phyloP scores from a whole-genome alignment of 2,888 invertebrate species.

The Pteria penguin region DNA sequence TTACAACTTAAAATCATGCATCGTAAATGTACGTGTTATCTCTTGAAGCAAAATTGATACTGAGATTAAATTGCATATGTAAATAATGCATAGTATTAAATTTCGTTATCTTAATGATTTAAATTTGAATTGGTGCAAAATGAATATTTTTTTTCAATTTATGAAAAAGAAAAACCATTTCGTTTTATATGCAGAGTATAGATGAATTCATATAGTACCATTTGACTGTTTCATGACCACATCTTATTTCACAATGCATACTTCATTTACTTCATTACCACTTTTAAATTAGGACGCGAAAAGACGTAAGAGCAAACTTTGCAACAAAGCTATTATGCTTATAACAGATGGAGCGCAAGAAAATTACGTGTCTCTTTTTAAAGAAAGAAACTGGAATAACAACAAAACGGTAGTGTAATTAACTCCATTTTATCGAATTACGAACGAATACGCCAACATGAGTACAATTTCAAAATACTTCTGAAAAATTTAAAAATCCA shows the following conservation, averaged over 20 bases:
- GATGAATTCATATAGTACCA: background rate
- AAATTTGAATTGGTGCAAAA: too few relatives aligned
- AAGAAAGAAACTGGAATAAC: slow-evolving; percentile 85
- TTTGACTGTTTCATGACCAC: background rate
- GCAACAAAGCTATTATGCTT: slow-evolving; percentile 99
- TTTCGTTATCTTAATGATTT: too few relatives aligned
- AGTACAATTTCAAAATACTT: too few relatives aligned
- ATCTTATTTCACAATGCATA: background rate
- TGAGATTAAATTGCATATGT: too few relatives aligned
- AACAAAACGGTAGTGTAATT: slow-evolving; percentile 47
- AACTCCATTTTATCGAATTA: too few relatives aligned
- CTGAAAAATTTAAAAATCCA: too few relatives aligned
- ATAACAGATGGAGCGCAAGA: slow-evolving; percentile 99
- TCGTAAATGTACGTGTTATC: too few relatives aligned
- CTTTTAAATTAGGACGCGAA: background rate
- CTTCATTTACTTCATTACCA: background rate
- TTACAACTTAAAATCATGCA: too few relatives aligned
- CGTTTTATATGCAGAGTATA: background rate
- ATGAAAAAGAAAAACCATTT: background rate
- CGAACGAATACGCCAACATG: too few relatives aligned
- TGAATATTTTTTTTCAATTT: too few relatives aligned
- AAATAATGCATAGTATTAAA: too few relatives aligned
- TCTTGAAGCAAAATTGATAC: too few relatives aligned
- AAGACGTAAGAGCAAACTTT: slow-evolving; percentile 81
- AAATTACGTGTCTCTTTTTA: slow-evolving; percentile 94